Evolutionary conservation across 2,888 invertebrate species (phyloP).

Genomic region (Luffia ferchaultella): DNA sequence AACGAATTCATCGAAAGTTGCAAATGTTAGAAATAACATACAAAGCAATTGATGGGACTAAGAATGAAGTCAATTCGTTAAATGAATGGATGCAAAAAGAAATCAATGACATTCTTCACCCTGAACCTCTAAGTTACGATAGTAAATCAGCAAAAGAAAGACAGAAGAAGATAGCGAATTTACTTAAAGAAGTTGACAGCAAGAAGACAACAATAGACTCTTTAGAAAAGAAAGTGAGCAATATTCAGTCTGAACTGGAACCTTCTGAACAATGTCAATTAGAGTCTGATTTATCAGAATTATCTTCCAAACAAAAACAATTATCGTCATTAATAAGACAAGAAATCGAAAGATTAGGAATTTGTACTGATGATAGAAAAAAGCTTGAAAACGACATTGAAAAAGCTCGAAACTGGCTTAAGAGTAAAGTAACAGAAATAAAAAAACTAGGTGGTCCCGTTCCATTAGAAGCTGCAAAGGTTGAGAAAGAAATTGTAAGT

Average conservation of each 20-base stretch:
- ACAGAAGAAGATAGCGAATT: conserved; percentile 74
- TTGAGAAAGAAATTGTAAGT: conserved; percentile 82
- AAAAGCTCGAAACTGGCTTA: conserved; percentile 82
- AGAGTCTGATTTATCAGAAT: conserved; percentile 74
- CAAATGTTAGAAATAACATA: conserved; percentile 85
- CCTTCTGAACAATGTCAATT: conserved; percentile 83
- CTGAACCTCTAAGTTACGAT: conserved; percentile 77
- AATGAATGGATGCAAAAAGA: conserved; percentile 83
- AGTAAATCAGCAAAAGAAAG: conserved; percentile 79
- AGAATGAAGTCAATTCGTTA: conserved; percentile 80
- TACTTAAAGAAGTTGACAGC: conserved; percentile 85
- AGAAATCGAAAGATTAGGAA: conserved; percentile 75
- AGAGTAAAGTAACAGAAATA: conserved; percentile 77
- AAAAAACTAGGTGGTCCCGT: conserved; percentile 79
- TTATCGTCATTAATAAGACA: conserved; percentile 74
- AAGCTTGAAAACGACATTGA: conserved; percentile 82
- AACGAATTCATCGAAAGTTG: conserved; percentile 83
- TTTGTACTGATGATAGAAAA: conserved; percentile 75
- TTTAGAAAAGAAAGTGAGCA: conserved; percentile 82
- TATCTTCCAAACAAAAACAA: conserved; percentile 79
- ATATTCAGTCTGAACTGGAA: conserved; percentile 86
- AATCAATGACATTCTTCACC: conserved; percentile 70
- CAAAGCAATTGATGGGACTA: conserved; percentile 83
- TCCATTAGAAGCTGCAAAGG: conserved; percentile 80
- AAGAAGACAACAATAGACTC: conserved; percentile 85